Evolutionary conservation across 2,888 invertebrate species (phyloP).

Genomic region (Apantesis nais): DNA sequence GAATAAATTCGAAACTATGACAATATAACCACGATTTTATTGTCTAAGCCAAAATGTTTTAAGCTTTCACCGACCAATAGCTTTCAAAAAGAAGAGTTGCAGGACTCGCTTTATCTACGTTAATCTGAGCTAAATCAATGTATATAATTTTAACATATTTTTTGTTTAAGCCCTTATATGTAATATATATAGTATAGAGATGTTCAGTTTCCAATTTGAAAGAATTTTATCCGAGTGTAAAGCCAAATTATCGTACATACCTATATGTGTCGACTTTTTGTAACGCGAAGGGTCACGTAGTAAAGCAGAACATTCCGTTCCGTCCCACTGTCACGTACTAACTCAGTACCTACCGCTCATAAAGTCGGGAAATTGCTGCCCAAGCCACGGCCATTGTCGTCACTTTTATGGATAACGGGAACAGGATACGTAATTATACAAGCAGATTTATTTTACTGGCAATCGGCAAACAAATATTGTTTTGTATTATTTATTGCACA

Average conservation of each 20-base stretch:
- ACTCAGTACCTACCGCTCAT: slow-evolving; percentile 49
- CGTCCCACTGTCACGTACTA: slow-evolving; percentile 54
- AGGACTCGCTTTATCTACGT: slow-evolving; percentile 5
- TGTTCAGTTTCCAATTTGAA: slow-evolving; percentile 14
- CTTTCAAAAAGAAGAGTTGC: background rate
- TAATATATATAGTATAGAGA: background rate
- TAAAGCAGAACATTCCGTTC: slow-evolving; percentile 30
- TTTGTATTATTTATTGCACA: slow-evolving; percentile 43
- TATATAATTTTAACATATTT: slow-evolving; percentile 10
- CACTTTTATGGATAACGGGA: slow-evolving; percentile 60
- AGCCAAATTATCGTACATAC: slow-evolving; percentile 27
- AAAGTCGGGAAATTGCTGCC: slow-evolving; percentile 60
- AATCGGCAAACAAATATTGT: slow-evolving; percentile 52
- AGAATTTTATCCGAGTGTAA: slow-evolving; percentile 20
- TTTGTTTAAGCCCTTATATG: background rate
- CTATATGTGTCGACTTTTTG: slow-evolving; percentile 37
- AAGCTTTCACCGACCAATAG: background rate
- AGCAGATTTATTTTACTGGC: slow-evolving; percentile 53
- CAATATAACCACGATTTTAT: too few species aligned
- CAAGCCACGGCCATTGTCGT: slow-evolving; percentile 53
- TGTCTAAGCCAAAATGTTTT: background rate
- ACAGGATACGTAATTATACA: slow-evolving; percentile 62
- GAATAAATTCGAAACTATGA: background rate
- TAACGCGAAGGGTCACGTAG: slow-evolving; percentile 51
- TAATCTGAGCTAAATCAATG: slow-evolving; percentile 17